Evolutionary conservation across 2,113 vertebrate genomes (phyloP).

Genomic region (Corydoras maculifer): DNA sequence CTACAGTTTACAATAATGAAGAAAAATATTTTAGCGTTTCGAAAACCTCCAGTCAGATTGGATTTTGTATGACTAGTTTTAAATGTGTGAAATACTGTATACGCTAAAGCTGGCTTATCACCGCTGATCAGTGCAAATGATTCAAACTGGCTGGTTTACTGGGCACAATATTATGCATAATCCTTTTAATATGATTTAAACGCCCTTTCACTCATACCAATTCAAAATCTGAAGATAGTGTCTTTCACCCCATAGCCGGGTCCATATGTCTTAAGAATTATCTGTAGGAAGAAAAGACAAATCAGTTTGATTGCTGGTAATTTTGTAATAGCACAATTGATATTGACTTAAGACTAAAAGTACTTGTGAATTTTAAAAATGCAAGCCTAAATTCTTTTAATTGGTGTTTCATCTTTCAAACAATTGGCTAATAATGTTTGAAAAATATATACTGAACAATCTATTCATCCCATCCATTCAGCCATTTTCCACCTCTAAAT

Average conservation of each 20-base stretch:
- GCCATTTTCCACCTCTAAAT: too few relatives aligned
- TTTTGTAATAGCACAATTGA: too few relatives aligned
- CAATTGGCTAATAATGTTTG: too few relatives aligned
- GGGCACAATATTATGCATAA: not conserved
- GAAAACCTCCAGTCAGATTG: too few relatives aligned
- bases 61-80: not conserved
- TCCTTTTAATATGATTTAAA: not conserved
- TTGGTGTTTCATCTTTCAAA: too few relatives aligned
- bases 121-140: not conserved
- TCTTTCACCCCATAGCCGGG: not conserved
- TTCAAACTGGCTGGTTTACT: not conserved
- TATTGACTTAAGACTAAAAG: too few relatives aligned
- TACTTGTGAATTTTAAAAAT: too few relatives aligned
- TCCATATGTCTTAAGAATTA: slow-evolving; percentile 43
- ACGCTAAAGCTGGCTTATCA: slow-evolving; percentile 3
- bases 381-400: too few relatives aligned
- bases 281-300: slow-evolving; percentile 48
- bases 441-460: too few relatives aligned
- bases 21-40: not conserved
- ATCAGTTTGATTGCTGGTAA: not conserved
- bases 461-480: too few relatives aligned
- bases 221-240: slow-evolving; percentile 6
- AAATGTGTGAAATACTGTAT: not conserved
- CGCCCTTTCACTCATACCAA: not conserved
- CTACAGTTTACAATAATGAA: not conserved